Percentiles rank a stretch among this genome's conserved stretches.
These are phyloP conservation scores for Apotomis betuletana DNA, from an alignment of 2,888 invertebrate genomes.

Conservation along the genomic window DNA sequence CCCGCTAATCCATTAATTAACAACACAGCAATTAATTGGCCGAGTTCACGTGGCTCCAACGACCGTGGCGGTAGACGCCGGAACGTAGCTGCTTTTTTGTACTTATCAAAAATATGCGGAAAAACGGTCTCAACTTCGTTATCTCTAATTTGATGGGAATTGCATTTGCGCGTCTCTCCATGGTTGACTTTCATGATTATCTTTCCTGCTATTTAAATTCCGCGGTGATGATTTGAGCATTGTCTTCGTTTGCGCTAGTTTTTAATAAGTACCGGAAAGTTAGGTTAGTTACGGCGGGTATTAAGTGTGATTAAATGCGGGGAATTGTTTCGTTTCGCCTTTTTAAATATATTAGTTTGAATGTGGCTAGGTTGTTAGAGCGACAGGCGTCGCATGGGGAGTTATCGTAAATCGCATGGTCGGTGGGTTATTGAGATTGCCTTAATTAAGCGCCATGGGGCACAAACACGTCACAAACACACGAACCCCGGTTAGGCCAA, in stretches of 20 bases:
- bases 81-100: slow-evolving; percentile 44
- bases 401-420: slow-evolving; percentile 31
- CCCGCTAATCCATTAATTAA: slow-evolving; percentile 63
- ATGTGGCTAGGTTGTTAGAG: slow-evolving; percentile 9
- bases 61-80: slow-evolving; percentile 52
- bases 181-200: slow-evolving; percentile 49
- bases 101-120: slow-evolving; percentile 56
- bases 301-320: slow-evolving; percentile 20
- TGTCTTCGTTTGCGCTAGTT: slow-evolving; percentile 41
- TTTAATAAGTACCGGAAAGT: slow-evolving; percentile 33
- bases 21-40: slow-evolving; percentile 62
- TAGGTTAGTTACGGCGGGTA: slow-evolving; percentile 17
- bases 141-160: slow-evolving; percentile 57
- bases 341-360: slow-evolving; percentile 10
- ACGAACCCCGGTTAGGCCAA: slow-evolving; percentile 37
- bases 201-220: slow-evolving; percentile 48
- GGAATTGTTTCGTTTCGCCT: slow-evolving; percentile 13
- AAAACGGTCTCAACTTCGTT: slow-evolving; percentile 53
- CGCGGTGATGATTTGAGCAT: slow-evolving; percentile 44
- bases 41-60: slow-evolving; percentile 61
- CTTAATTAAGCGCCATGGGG: slow-evolving; percentile 32
- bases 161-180: slow-evolving; percentile 44
- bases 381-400: slow-evolving; percentile 31
- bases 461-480: slow-evolving; percentile 25
- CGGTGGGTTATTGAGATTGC: slow-evolving; percentile 28